Evolutionary conservation across 2,113 vertebrate genomes (phyloP).

Genomic region (Pleuronectes platessa): DNA sequence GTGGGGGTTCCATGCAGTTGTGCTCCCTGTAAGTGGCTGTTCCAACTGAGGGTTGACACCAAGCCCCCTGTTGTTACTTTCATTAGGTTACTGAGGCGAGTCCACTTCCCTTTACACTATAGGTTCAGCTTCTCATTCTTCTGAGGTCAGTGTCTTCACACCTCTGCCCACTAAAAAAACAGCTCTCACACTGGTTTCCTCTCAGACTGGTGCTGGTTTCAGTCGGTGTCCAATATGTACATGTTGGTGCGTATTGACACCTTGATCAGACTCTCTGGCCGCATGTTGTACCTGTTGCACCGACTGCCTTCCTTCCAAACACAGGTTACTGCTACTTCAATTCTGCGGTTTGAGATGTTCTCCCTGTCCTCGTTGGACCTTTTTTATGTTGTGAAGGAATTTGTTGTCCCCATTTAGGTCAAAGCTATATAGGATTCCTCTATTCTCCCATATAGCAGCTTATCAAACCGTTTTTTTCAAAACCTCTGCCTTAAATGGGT

Average conservation of each 20-base stretch:
- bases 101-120: neutral
- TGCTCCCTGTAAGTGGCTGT: conserved; percentile 10
- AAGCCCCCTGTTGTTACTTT: conserved; percentile 11
- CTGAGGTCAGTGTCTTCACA: conserved; percentile 5
- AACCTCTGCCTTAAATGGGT: neutral
- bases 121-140: neutral
- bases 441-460: neutral
- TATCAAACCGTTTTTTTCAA: too few species aligned
- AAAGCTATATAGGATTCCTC: neutral
- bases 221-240: neutral
- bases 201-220: neutral
- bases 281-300: neutral
- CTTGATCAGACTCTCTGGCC: neutral
- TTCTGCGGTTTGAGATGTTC: neutral
- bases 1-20: neutral
- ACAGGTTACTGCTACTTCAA: neutral
- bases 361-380: neutral
- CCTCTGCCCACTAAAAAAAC: neutral
- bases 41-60: conserved; percentile 17
- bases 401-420: neutral
- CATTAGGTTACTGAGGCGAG: conserved; percentile 1
- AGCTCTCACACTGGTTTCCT: neutral
- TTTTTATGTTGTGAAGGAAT: neutral
- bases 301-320: too few species aligned
- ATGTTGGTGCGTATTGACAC: neutral